Evolutionary conservation across 2,797 vertebrate species (phyloP), one percentile per base, ranked within the genome.

Genomic region (Etheostoma nigrum): DNA sequence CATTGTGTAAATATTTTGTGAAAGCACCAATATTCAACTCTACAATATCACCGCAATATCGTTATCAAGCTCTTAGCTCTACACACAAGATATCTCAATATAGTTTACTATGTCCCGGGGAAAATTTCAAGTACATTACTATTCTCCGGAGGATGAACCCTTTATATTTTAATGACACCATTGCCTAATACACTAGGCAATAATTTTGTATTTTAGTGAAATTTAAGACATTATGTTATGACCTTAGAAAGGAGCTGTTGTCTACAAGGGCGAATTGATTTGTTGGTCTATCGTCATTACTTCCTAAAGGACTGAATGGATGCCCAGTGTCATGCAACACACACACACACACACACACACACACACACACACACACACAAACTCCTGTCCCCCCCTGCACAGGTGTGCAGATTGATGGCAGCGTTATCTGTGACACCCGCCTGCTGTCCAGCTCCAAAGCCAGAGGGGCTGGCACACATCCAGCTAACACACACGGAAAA

Each of bases 321-420:
- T 7, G 5, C 36, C 36, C 36, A 10, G 36, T 40, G 36, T 40
- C 36, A 40, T 40, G 36, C 36, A 30, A 10, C 23, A 36, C 47
- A 4, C 70, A 61, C 15, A 72, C 16, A 55, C 65, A 60, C 49
- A 27, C 30, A 66, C 16, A 52, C 14, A 62, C 30, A 33, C 66
- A 23, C 42, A 55, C 67, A 44, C 60, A 58, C 11, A 47, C 21
- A 23, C 44, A n/a, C 21, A 33, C 44, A 65, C 58, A 58, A 45
- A 59, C 23, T 12, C 30, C n/a, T n/a, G n/a, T n/a, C n/a, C n/a
- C n/a, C n/a, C n/a, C n/a, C n/a, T n/a, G n/a, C n/a, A n/a, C n/a
- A n/a, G 92, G 93, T 93, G 91, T 76, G 80, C 73, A 79, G 73
- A 59, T 57, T 85, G 85, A 91, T 83, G 83, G 82, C 36, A 45